These are phyloP conservation scores for Maniola jurtina DNA, from an alignment of 1,140 invertebrate species.

Conservation along the genomic window DNA sequence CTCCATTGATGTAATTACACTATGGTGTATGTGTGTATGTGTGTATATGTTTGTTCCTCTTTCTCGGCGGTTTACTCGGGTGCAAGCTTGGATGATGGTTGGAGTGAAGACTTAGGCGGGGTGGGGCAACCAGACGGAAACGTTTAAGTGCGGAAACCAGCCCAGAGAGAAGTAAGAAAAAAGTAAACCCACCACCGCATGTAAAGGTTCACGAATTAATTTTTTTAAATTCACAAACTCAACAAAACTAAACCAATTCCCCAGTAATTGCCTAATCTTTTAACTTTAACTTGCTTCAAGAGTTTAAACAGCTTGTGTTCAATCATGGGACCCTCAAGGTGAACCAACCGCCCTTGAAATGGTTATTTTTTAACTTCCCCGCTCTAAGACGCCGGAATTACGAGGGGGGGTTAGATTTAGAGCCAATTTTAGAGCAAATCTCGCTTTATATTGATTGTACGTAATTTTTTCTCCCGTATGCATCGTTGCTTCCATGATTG, in stretches of 20 bases:
- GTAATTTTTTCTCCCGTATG: constrained; percentile 54
- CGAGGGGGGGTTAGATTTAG: constrained; percentile 55
- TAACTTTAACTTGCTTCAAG: constrained; percentile 51
- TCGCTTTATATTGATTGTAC: constrained; percentile 65
- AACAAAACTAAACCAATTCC: constrained; percentile 15
- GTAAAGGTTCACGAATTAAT: too few relatives aligned
- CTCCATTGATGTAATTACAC: too few relatives aligned
- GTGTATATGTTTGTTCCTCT: too few relatives aligned
- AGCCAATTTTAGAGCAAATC: constrained; percentile 52
- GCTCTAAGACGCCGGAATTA: constrained; percentile 45
- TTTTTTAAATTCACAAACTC: background rate
- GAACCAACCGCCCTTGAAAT: constrained; percentile 65
- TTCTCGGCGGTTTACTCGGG: too few relatives aligned
- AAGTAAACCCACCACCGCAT: too few relatives aligned
- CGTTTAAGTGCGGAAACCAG: too few relatives aligned
- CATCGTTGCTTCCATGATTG: constrained; percentile 48
- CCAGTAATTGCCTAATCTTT: constrained; percentile 57
- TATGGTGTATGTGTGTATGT: too few relatives aligned
- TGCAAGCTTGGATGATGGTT: too few relatives aligned
- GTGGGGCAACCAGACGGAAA: too few relatives aligned
- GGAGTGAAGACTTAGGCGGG: too few relatives aligned
- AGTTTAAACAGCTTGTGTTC: constrained; percentile 43
- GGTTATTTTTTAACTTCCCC: constrained; percentile 67
- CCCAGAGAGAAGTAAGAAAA: too few relatives aligned
- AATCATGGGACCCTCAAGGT: constrained; percentile 42